Evolutionary conservation across 2,888 invertebrate species (phyloP).

Genomic region (Cantharis rufa): DNA sequence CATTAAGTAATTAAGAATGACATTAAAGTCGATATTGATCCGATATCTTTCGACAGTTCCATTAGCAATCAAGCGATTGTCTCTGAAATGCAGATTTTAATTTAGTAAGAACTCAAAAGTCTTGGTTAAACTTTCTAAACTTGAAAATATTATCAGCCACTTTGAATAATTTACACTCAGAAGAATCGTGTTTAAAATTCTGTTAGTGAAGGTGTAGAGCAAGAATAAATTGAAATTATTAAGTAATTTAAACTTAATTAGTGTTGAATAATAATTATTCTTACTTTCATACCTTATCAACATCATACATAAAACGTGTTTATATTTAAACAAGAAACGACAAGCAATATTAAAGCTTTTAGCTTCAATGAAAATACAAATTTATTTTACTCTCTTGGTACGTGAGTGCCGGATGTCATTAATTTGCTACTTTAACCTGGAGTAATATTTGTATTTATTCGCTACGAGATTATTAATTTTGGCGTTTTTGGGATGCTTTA

Average conservation of each 20-base stretch:
- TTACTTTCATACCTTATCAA: not conserved
- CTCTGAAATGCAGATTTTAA: not conserved
- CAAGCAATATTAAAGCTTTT: not conserved
- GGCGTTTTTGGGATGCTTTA: not conserved
- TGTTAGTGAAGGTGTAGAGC: not conserved
- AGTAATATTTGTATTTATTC: not conserved
- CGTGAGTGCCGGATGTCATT: not conserved
- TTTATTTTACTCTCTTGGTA: not conserved
- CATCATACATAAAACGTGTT: not conserved
- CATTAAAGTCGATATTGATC: not conserved
- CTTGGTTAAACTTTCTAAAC: too few relatives aligned
- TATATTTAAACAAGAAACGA: not conserved
- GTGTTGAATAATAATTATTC: not conserved
- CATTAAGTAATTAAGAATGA: not conserved
- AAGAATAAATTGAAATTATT: not conserved
- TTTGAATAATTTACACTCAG: not conserved
- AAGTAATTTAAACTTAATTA: not conserved
- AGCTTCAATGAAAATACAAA: not conserved
- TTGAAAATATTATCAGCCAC: not conserved
- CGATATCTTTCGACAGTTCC: not conserved
- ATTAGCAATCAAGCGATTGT: not conserved
- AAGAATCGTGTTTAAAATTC: not conserved
- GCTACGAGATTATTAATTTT: not conserved
- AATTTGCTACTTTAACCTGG: not conserved
- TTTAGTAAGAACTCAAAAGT: not conserved